Evolutionary conservation across 1,140 invertebrate genomes (phyloP).

Genomic region (Atta texana): DNA sequence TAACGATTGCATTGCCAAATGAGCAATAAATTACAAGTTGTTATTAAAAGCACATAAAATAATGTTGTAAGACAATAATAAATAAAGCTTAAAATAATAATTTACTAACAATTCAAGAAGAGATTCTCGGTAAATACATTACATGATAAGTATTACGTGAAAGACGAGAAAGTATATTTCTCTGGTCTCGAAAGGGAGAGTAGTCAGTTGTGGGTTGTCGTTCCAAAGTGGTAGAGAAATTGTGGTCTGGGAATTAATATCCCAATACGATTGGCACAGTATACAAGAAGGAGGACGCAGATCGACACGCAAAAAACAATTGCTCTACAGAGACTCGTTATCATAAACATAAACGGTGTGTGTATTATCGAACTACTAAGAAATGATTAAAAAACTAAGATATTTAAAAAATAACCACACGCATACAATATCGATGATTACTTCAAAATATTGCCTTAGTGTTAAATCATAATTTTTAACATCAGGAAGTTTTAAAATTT

Average conservation of each 20-base stretch:
- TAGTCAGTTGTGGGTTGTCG: not conserved
- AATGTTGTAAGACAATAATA: no score
- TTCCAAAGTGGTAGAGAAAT: conserved; percentile 4
- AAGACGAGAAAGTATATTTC: conserved; percentile 82
- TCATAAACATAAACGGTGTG: not conserved
- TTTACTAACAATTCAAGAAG: not conserved
- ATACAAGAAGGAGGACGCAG: not conserved
- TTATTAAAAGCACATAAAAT: not conserved
- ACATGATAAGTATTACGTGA: conserved; percentile 78
- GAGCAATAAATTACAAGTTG: not conserved
- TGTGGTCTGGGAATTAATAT: not conserved
- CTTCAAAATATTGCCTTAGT: no score
- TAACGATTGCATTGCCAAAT: not conserved
- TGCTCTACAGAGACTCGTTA: not conserved
- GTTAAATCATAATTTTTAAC: no score
- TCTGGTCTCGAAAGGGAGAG: conserved; percentile 75
- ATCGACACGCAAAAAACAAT: not conserved
- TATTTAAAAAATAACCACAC: no score
- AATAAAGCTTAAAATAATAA: not conserved
- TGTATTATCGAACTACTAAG: conserved; percentile 22
- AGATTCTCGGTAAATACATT: conserved; percentile 29
- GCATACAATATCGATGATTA: no score
- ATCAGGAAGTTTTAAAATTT: not conserved
- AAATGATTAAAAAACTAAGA: not conserved
- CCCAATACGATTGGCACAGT: no score